Base-by-base conservation (phyloP, 2,888 invertebrate genomes). In the Merodon equestris region DNA sequence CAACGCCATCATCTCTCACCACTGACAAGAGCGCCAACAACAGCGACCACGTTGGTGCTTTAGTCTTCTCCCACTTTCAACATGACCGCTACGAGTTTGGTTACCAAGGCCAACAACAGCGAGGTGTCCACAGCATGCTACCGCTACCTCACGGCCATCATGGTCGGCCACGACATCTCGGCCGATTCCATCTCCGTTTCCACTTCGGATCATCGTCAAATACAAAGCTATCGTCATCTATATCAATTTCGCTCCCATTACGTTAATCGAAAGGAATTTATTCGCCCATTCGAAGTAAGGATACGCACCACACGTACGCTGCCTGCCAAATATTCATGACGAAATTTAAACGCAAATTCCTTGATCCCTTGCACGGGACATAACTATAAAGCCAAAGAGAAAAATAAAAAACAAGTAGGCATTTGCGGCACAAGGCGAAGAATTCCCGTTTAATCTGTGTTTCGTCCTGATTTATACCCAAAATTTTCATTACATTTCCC, bases 231-330 rank as follows among this genome's bases (percentile, higher is more conserved):
- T 40, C 45, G 18, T 66, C 76, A 56, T 66, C 66, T 72, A 72
- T 76, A 76, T 72, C 67, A 67, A 72, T 77, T 77, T 71, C 60
- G 63, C 42, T 53, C 45, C 60, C 72, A 77, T 77, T 77, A 73
- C 57, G 57, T 47, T 57, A 61, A 72, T 77, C 56, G 66, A 58
- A 71, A 34, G 48, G 53, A 71, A 67, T 76, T 67, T 77, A 72
- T 77, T 77, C 72, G 18, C 66, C 56, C 42, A 15, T 47, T 53
- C 34, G 17, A 53, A 51, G 63, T 61, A 56, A n/a, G 45, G 61
- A 61, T 27, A 63, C 40, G 66, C 36, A 40, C 42, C 15, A 27
- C 64, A 60, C 53, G 27, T 45, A 17, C 50, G 57, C 17, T 13
- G 14, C 10, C 13, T 40, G 12, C 40, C 40, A 18, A 42, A 44